Evolutionary conservation across 2,113 vertebrate genomes (phyloP), one percentile per base, ranked within the genome.

Genomic region (Coryphaenoides rupestris): DNA sequence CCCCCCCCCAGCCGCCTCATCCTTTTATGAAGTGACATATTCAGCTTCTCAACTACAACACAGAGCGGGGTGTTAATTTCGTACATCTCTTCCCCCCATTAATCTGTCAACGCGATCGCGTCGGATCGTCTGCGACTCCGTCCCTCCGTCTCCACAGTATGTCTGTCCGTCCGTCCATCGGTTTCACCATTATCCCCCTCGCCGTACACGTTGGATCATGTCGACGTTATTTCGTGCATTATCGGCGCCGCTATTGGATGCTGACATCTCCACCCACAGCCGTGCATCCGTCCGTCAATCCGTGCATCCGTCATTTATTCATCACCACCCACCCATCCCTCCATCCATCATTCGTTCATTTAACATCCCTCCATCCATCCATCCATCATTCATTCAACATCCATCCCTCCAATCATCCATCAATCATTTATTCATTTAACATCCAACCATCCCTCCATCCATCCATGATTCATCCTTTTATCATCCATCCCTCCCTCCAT

Each of bases 1-100:
- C 57, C 66, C 46, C 45, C 72, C 26, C 60, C 17, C 21, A 24
- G 5, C 16, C 61, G 68, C 66, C 50, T 68, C n/a, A n/a, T n/a
- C 61, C 72, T 63, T 72, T 70, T 76, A 26, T 74, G 53, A 75
- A 74, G 53, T 54, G 71, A 75, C 19, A 66, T 54, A 19, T 52
- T 78, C 59, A 69, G 65, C 66, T 69, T 72, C 63, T 50, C 2
- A 1, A n/a, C 47, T 65, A 66, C 19, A 62, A 75, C 52, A 49
- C 54, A 57, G 6, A 14, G 23, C 60, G 47, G 15, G 47, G 15
- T 70, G 70, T 74, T 78, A 65, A 84, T 83, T 82, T 77, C 76
- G 74, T 70, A 74, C 57, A 52, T 70, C 57, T 68, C n/a, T n/a
- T n/a, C n/a, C n/a, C 68, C 16, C 60, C 14, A 13, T 54, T 16